Percentiles rank a stretch among this genome's conserved stretches.
Evolutionary conservation across 2,888 invertebrate genomes (phyloP).

Genomic region (Tenthredo scrophulariae): DNA sequence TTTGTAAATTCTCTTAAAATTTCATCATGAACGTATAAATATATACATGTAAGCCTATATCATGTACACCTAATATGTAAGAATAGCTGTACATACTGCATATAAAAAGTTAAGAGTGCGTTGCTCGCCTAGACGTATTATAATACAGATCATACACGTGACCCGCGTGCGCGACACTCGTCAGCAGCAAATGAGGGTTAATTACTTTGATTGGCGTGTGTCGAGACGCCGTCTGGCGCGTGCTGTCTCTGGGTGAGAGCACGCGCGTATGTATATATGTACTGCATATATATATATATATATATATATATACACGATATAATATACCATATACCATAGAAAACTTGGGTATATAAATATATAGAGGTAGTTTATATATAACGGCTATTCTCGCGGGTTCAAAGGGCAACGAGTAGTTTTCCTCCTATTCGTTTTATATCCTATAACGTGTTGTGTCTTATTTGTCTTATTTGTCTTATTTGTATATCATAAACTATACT

Average conservation of each 20-base stretch:
- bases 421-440: not conserved
- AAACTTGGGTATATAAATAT: too few species aligned
- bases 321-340: not conserved
- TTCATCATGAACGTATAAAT: too few species aligned
- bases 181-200: conserved; percentile 41
- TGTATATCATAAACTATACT: too few species aligned
- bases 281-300: not conserved
- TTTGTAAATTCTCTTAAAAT: not conserved
- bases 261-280: not conserved
- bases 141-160: not conserved
- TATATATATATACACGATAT: not conserved
- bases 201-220: conserved; percentile 53
- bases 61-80: not conserved
- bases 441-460: not conserved
- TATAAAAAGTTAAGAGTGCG: not conserved
- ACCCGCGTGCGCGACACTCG: conserved; percentile 29
- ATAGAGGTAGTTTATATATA: not conserved
- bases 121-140: conserved; percentile 1
- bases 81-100: not conserved
- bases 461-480: too few species aligned
- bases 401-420: not conserved
- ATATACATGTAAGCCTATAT: not conserved
- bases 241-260: conserved; percentile 36
- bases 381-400: not conserved
- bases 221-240: conserved; percentile 51